Percentiles rank a stretch among this genome's conserved stretches.
Conservation (phyloP, 2,797 vertebrate species). For the Gila robusta region DNA sequence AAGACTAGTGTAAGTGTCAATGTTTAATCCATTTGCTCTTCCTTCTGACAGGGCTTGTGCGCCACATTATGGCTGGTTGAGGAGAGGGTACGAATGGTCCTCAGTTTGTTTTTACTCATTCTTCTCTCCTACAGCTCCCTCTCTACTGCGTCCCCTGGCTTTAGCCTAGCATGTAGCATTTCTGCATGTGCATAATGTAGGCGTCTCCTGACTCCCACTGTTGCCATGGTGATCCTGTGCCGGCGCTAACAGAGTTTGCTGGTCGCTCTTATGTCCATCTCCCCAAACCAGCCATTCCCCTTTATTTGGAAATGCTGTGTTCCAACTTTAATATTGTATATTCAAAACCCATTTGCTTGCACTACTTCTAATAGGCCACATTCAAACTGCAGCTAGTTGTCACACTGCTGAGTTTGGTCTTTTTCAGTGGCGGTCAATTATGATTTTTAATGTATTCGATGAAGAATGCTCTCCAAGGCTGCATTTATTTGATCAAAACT, state of each 20-base stretch:
- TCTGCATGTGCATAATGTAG: slow-evolving; percentile 64
- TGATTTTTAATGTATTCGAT: neutral
- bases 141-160: slow-evolving; percentile 53
- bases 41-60: slow-evolving; percentile 83
- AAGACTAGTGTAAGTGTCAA: slow-evolving; percentile 17
- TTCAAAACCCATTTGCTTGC: neutral
- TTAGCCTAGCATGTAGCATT: slow-evolving; percentile 63
- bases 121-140: slow-evolving; percentile 39
- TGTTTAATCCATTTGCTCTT: slow-evolving; percentile 69
- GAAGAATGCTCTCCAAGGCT: neutral
- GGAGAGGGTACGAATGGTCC: slow-evolving; percentile 68
- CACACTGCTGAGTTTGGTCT: neutral
- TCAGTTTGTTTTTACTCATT: slow-evolving; percentile 53
- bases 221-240: slow-evolving; percentile 36
- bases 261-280: slow-evolving; percentile 18
- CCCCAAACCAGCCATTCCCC: neutral
- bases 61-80: slow-evolving; percentile 85
- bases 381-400: neutral
- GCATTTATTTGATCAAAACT: neutral
- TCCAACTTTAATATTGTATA: neutral
- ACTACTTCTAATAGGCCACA: neutral
- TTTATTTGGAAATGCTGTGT: neutral
- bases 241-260: slow-evolving; percentile 29
- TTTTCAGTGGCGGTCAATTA: neutral
- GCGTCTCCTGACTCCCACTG: slow-evolving; percentile 25